phyloP scores from a whole-genome alignment of 2,113 vertebrate genomes.

The Calidris pugnax region DNA sequence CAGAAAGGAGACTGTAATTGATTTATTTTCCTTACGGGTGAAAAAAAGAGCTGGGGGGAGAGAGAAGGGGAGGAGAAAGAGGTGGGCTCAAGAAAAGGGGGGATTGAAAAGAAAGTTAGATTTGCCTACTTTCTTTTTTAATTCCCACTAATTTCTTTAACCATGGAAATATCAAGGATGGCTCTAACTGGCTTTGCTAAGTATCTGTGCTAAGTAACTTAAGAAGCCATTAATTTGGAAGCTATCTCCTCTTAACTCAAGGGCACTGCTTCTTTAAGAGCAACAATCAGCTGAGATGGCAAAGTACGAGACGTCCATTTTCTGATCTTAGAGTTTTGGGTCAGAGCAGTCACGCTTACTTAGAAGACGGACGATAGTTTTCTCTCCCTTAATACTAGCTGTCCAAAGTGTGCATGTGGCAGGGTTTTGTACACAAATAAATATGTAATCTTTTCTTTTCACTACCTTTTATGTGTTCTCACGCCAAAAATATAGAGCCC shows the following conservation, averaged over 20 bases:
- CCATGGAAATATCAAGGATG: neutral
- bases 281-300: neutral
- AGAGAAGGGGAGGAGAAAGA: neutral
- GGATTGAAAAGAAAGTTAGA: neutral
- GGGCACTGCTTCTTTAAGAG: neutral
- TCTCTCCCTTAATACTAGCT: neutral
- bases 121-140: neutral
- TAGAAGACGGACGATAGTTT: neutral
- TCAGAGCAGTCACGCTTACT: neutral
- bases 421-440: neutral
- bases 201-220: neutral
- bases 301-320: neutral
- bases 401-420: neutral
- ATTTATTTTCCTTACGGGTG: constrained; percentile 8
- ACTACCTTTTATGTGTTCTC: neutral
- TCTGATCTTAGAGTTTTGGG: neutral
- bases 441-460: neutral
- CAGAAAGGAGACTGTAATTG: constrained; percentile 33
- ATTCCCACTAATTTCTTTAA: neutral
- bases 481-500: neutral
- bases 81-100: neutral
- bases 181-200: neutral
- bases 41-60: neutral
- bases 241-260: neutral
- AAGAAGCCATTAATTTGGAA: neutral